Evolutionary conservation across 2,797 vertebrate genomes (phyloP).

Genomic region (Poeciliopsis turneri): DNA sequence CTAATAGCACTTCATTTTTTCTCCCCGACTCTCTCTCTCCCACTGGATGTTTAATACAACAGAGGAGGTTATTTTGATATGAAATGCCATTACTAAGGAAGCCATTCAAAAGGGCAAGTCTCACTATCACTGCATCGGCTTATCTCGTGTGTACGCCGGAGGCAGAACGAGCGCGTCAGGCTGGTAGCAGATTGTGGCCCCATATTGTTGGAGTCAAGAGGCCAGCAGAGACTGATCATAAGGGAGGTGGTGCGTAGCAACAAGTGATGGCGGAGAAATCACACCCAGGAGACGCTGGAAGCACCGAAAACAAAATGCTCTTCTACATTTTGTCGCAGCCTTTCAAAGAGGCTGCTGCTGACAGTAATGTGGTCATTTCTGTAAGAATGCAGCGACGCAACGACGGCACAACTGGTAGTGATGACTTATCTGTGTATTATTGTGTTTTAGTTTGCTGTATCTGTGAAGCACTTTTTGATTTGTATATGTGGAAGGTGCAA

Average conservation of each 20-base stretch:
- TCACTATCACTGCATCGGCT: slow-evolving; percentile 26
- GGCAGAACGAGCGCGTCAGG: slow-evolving; percentile 48
- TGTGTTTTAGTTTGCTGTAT: neutral
- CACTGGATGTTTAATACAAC: slow-evolving; percentile 27
- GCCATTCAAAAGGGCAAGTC: slow-evolving; percentile 46
- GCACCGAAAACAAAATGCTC: neutral
- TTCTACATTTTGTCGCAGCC: neutral
- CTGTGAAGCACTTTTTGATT: too few relatives aligned
- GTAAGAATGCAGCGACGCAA: neutral
- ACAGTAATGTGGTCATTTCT: neutral
- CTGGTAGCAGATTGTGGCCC: slow-evolving; percentile 52
- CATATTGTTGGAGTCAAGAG: slow-evolving; percentile 55
- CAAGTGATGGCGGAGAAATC: slow-evolving; percentile 15
- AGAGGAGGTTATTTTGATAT: slow-evolving; percentile 37
- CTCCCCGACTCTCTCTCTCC: neutral
- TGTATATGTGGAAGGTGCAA: neutral
- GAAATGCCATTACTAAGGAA: slow-evolving; percentile 50
- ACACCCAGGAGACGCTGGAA: neutral
- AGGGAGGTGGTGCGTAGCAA: slow-evolving; percentile 44
- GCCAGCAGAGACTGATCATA: slow-evolving; percentile 48
- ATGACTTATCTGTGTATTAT: neutral
- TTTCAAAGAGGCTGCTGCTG: neutral
- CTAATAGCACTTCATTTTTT: neutral
- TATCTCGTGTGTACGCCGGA: slow-evolving; percentile 35
- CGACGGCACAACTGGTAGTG: neutral